phyloP scores from a whole-genome alignment of 2,113 vertebrate genomes.

The Merops nubicus region DNA sequence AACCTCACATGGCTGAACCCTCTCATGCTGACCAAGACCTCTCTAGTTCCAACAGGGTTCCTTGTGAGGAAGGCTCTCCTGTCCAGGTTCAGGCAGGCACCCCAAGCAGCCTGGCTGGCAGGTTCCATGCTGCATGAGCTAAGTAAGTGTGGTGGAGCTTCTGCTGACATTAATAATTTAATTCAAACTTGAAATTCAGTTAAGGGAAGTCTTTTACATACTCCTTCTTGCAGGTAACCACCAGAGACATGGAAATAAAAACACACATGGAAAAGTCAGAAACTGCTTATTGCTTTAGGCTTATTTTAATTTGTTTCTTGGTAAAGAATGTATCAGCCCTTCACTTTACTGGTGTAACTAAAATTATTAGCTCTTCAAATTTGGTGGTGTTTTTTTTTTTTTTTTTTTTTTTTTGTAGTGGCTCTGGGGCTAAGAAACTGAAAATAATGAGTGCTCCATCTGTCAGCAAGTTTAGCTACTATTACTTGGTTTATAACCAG shows the following conservation, averaged over 20 bases:
- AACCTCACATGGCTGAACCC: background rate
- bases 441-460: background rate
- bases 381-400: too few species aligned
- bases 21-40: background rate
- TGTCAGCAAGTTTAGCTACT: background rate
- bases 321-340: background rate
- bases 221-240: background rate
- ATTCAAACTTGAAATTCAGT: background rate
- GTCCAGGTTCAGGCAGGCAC: background rate
- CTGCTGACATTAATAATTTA: background rate
- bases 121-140: background rate
- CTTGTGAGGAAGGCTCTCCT: background rate
- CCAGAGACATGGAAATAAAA: conserved; percentile 12
- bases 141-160: background rate
- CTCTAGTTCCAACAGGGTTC: background rate
- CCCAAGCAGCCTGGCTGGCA: background rate
- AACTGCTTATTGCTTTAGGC: background rate
- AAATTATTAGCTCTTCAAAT: background rate
- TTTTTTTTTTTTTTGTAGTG: background rate
- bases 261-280: background rate
- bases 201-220: background rate
- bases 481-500: background rate
- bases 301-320: background rate
- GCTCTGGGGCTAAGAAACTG: background rate
- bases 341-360: background rate